Evolutionary conservation across 2,797 vertebrate genomes (phyloP), one percentile per base, ranked within the genome.

Genomic region (Anolis apletophallus): DNA sequence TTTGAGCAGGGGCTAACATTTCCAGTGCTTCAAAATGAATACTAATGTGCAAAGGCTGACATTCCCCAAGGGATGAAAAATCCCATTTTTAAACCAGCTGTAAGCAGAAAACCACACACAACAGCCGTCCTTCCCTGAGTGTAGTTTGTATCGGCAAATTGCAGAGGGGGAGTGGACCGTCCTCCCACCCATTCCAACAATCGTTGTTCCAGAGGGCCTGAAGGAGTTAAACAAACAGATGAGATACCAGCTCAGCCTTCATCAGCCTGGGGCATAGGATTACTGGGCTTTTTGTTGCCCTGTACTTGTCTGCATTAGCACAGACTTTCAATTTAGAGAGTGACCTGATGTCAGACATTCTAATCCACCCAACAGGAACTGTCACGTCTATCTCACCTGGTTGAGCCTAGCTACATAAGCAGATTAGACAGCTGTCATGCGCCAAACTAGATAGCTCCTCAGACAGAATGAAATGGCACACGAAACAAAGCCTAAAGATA

Each of bases 341-440:
- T 85, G 54, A 86, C 85, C 92, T 85, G 84, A 86, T 94, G 90
- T 91, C 93, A 94, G 92, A 91, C 88, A 89, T 86, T 80, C 46
- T 93, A 94, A 95, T 94, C 92, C 89, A 67, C 77, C 82, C 88
- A 90, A 23, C 90, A 94, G 93, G 93, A 92, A 81, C 83, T 88
- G 88, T 86, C 80, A 90, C 29, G 59, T 88, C 84, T 82, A 93
- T 94, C 88, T 94, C 91, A 95, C 94, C 94, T 95, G 91, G 86
- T 91, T 91, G 85, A 76, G 1, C 77, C 77, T 61, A 88, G 5
- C 92, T 91, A 83, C 86, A 90, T 92, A 94, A 96, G 90, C 79
- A 95, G 93, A 95, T 94, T 92, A 94, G 90, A 87, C 91, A 91
- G 93, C 90, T 55, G 46, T 88, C 85, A 16, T 71, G 80, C 81